phyloP scores from a whole-genome alignment of 2,888 invertebrate species.

The Mesodorylaimus sp. region DNA sequence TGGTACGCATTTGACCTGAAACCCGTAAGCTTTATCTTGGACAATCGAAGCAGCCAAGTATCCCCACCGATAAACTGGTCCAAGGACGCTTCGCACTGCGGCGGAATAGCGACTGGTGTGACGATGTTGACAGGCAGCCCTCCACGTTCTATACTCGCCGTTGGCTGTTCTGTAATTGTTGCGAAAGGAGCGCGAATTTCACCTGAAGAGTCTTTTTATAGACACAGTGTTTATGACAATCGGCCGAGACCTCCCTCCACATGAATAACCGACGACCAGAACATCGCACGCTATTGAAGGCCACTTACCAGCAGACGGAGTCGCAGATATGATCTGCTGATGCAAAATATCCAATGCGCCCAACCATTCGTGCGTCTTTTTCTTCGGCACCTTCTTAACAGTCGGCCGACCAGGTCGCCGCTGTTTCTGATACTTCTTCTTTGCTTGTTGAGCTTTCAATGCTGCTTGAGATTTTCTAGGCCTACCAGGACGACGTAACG shows the following conservation, averaged over 20 bases:
- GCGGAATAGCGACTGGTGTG: no score
- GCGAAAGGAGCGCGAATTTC: no score
- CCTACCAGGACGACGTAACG: background rate
- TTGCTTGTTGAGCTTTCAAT: background rate
- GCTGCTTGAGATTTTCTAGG: background rate
- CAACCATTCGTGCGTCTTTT: constrained; percentile 1
- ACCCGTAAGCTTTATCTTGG: background rate
- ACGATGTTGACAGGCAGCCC: no score
- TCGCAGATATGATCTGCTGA: background rate
- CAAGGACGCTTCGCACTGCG: no score
- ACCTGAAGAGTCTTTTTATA: no score
- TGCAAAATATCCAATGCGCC: background rate
- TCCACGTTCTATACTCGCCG: no score
- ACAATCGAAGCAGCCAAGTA: no score
- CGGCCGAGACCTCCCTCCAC: no score
- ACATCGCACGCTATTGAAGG: background rate
- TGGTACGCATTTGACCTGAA: constrained; percentile 5
- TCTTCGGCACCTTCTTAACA: background rate
- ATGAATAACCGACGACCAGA: no score
- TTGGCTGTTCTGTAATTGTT: no score
- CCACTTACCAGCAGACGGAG: background rate
- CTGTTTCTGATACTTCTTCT: background rate
- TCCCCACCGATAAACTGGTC: no score
- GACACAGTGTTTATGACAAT: no score
- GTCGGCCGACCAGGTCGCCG: background rate